These are phyloP conservation scores for Fregetta grallaria DNA, from an alignment of 2,113 vertebrate genomes.

Conservation along the genomic window DNA sequence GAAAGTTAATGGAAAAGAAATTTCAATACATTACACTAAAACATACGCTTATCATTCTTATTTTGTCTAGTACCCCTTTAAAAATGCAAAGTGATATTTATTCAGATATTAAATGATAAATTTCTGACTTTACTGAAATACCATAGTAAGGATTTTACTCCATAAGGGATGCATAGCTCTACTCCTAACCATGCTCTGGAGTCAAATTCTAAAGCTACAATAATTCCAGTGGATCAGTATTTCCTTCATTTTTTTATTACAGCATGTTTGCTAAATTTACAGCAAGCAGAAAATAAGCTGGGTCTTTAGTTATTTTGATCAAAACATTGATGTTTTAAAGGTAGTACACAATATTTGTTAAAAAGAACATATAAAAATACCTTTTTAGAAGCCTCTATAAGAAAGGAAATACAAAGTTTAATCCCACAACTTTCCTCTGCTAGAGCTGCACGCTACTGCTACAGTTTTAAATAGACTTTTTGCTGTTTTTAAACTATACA, in stretches of 20 bases:
- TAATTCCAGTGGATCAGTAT: conserved; percentile 79
- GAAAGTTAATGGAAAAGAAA: neutral
- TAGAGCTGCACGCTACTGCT: conserved; percentile 80
- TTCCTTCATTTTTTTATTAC: conserved; percentile 84
- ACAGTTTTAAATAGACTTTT: conserved; percentile 81
- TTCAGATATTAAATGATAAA: neutral
- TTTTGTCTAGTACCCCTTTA: conserved; percentile 7
- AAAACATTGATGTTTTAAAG: conserved; percentile 82
- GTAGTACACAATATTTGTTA: conserved; percentile 82
- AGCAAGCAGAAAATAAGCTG: conserved; percentile 84
- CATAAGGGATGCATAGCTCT: conserved; percentile 40
- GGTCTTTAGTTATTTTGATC: conserved; percentile 76
- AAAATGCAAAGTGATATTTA: neutral
- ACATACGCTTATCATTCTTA: neutral
- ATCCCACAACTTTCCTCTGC: conserved; percentile 82
- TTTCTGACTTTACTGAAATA: conserved; percentile 24
- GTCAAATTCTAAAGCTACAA: conserved; percentile 75
- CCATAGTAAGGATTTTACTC: conserved; percentile 37
- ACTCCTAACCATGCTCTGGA: conserved; percentile 62
- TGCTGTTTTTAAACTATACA: conserved; percentile 80
- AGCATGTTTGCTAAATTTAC: conserved; percentile 84
- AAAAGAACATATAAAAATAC: conserved; percentile 87
- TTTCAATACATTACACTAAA: neutral
- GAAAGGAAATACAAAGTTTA: conserved; percentile 86
- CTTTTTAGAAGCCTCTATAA: conserved; percentile 84